Base-by-base conservation (phyloP, 2,888 invertebrate species). In the Limnephilus auricula region DNA sequence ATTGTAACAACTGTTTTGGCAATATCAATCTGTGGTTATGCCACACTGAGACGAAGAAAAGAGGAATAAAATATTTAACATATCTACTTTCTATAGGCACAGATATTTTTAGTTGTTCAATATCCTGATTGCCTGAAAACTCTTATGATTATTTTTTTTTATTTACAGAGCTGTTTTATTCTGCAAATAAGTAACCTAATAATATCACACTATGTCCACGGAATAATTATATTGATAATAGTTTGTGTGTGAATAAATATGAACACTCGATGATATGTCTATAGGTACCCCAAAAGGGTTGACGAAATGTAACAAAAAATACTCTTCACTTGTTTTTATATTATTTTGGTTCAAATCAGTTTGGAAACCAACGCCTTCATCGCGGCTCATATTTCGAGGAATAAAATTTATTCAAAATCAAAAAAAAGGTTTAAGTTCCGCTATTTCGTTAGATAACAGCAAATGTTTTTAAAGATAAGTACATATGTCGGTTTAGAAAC, bases 41-140 rank as follows among this genome's bases (percentile, higher is more conserved):
- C 12, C 37, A 40, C 40, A 40, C 5, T 2, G 40, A 40, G 10
- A 12, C 2, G 10, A 40, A 2, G 40, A 40, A 40, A 37, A 90
- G 82, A 92, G 90, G 79, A 94, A 25, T 0, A 65, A 65, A 18
- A 65, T 18, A 5, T 5, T n/a, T 65, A 5, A 25, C 25, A 18
- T 25, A 25, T 65, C 15, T 18, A 65, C 25, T 65, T 65, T 65
- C 25, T 25, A 25, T 18, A 65, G 65, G 25, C 65, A 65, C 65
- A 65, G 25, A 6, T 18, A 65, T 18, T 0, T 5, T 18, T 65
- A 65, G 6, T 25, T 65, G 18, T 65, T 15, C 25, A 25, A 0
- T 65, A 5, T 18, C 25, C 5, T 65, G 65, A 65, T 25, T 18
- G 65, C 65, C 18, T 65, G 25, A 65, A 65, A 6, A 65, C 25